Percentiles rank a stretch among this genome's conserved stretches.
These are phyloP conservation scores for Ardeotis arabs DNA, from an alignment of 2,113 vertebrate species.

Conservation along the genomic window DNA sequence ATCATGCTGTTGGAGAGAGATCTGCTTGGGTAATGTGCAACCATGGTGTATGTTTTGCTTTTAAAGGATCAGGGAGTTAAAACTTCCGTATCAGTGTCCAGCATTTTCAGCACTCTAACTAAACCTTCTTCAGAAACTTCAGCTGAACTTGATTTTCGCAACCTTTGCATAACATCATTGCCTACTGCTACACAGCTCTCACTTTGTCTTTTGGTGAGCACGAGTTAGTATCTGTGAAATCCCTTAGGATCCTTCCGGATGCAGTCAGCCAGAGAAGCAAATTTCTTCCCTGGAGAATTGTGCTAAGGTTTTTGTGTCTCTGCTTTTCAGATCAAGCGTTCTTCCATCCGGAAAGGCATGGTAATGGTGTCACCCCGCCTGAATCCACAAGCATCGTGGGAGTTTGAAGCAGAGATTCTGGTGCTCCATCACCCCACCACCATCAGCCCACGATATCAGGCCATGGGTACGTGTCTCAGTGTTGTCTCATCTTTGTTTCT, in stretches of 20 bases:
- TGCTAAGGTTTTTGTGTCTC: neutral
- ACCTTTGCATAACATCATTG: neutral
- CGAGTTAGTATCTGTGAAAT: neutral
- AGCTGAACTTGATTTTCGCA: neutral
- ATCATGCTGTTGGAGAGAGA: neutral
- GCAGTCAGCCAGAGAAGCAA: neutral
- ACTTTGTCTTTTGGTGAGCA: neutral
- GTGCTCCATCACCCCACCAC: conserved; percentile 97
- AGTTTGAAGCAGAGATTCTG: conserved; percentile 98
- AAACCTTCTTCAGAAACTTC: neutral
- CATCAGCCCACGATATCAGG: conserved; percentile 96
- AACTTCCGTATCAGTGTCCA: neutral
- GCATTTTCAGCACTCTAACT: neutral
- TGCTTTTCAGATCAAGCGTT: conserved; percentile 91
- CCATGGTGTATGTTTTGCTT: neutral
- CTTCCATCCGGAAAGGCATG: conserved; percentile 97
- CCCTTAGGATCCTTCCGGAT: neutral
- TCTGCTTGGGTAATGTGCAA: neutral
- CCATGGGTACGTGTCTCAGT: conserved; percentile 86
- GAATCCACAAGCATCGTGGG: conserved; percentile 96
- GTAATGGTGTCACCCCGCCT: conserved; percentile 96
- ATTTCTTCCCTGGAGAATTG: neutral
- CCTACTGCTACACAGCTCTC: neutral
- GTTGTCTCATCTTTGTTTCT: neutral
- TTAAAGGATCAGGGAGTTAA: neutral